Evolutionary conservation across 2,113 vertebrate species (phyloP).

Genomic region (Anhinga anhinga): DNA sequence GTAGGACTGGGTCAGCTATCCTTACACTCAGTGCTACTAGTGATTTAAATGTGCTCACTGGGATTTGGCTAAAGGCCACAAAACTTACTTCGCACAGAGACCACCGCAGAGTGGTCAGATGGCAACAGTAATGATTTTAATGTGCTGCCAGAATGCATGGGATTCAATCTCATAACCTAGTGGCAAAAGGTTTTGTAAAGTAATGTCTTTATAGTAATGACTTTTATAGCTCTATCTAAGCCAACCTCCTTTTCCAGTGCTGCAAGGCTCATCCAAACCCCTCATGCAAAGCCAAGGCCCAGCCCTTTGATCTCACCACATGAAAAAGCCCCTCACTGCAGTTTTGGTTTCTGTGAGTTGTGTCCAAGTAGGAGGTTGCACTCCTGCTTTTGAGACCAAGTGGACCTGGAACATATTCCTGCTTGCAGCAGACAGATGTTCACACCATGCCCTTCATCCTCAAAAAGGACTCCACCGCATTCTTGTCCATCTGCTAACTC

Average conservation of each 20-base stretch:
- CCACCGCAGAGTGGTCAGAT: background rate
- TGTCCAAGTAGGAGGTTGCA: background rate
- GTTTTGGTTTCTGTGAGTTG: slow-evolving; percentile 17
- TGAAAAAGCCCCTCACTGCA: background rate
- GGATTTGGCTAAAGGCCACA: background rate
- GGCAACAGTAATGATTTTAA: background rate
- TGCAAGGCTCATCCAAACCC: background rate
- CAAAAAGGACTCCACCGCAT: background rate
- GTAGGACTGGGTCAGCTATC: background rate
- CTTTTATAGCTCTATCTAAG: background rate
- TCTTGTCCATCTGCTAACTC: slow-evolving; percentile 55
- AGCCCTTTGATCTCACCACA: background rate
- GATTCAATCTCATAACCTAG: background rate
- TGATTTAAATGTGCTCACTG: background rate
- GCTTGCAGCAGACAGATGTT: slow-evolving; percentile 53
- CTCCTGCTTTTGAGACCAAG: slow-evolving; percentile 20
- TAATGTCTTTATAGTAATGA: background rate
- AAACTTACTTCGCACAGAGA: background rate
- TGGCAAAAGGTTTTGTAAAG: background rate
- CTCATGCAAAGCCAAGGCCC: background rate
- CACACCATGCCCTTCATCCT: background rate
- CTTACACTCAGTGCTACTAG: background rate
- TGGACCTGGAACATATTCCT: slow-evolving; percentile 45
- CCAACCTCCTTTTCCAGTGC: background rate
- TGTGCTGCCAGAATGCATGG: background rate